Evolutionary conservation across 2,113 vertebrate genomes (phyloP), one percentile per base, ranked within the genome.

Genomic region (Xyliphius kryptos): DNA sequence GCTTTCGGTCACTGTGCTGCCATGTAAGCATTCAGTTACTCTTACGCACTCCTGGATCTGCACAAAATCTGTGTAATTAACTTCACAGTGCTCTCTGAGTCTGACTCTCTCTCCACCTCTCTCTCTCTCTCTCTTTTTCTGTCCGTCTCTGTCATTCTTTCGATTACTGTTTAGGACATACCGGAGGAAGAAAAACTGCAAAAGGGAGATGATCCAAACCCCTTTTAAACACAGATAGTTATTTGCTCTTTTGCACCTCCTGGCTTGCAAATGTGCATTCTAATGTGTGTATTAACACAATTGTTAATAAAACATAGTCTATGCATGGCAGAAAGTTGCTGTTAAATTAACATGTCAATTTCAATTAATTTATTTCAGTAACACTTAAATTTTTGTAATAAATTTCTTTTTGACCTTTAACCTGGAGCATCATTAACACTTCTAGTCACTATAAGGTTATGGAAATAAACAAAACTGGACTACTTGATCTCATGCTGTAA

Each of bases 31-130:
- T 90, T 90, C 89, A 90, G 87, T 87, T 87, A 89, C 79, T 50
- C 86, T 80, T 83, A 86, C 85, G 85, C 88, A 87, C 89, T 87
- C 89, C 88, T 84, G 89, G 86, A 90, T 86, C 86, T 85, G 88
- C 89, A 91, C 89, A 91, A 92, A 92, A 89, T 90, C 88, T 88
- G 87, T 90, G 89, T 92, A 92, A 92, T 92, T 92, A 92, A 84
- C 87, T 89, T 87, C 90, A 87, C 80, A 89, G 89, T 92, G 90
- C 86, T 86, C 86, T 80, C 87, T 88, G 85, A 44, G 26, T 56
- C 49, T 64, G 36, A 59, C 56, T 85, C 86, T 88, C 81, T 87
- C 86, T 88, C 50, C 87, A 86, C 88, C n/a, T n/a, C n/a, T n/a
- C n/a, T n/a, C n/a, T n/a, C n/a, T n/a, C n/a, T n/a, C n/a, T n/a